phyloP scores from a whole-genome alignment of 1,140 invertebrate genomes.

The Hetaerina americana region DNA sequence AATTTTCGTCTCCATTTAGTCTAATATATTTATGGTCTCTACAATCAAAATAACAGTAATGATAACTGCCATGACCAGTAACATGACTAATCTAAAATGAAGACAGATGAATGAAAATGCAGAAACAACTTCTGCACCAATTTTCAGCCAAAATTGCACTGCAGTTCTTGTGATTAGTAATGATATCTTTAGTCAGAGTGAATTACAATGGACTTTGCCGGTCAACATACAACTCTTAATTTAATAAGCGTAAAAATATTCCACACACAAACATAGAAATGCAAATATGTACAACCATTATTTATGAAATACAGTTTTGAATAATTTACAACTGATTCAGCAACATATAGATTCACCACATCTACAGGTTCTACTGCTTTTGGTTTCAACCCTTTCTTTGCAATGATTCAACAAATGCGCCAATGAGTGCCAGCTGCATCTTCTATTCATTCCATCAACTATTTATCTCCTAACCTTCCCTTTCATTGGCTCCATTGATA shows the following conservation, averaged over 20 bases:
- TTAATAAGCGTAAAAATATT: background rate
- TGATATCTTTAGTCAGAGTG: background rate
- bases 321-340: background rate
- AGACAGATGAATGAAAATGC: background rate
- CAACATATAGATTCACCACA: background rate
- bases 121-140: background rate
- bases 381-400: background rate
- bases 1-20: background rate
- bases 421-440: background rate
- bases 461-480: constrained; percentile 16
- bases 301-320: background rate
- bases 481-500: constrained; percentile 25
- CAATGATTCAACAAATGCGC: background rate
- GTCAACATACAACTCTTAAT: background rate
- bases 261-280: background rate
- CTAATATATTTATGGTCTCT: background rate
- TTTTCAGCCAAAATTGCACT: background rate
- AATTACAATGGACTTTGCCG: background rate
- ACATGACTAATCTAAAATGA: background rate
- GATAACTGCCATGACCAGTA: background rate
- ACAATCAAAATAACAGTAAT: background rate
- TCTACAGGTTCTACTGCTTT: background rate
- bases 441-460: background rate
- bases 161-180: background rate
- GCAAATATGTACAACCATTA: background rate